These are phyloP conservation scores for Gymnocheta viridis DNA, from an alignment of 2,888 invertebrate genomes.

Conservation along the genomic window DNA sequence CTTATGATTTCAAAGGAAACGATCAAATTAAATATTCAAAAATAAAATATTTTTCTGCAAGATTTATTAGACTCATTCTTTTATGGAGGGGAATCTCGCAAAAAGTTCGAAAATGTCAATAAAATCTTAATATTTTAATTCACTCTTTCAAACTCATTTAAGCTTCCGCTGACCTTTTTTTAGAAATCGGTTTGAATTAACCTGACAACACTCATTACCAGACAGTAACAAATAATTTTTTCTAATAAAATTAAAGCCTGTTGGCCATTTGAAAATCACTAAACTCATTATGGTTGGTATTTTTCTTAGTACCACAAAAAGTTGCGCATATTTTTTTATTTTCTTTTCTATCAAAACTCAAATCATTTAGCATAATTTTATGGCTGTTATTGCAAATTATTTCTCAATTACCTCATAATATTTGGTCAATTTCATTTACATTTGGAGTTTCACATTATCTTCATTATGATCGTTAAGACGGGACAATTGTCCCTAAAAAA, in stretches of 20 bases:
- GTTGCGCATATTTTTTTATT: background rate
- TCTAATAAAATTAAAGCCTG: conserved; percentile 25
- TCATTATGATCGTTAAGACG: conserved; percentile 12
- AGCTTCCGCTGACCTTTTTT: no score
- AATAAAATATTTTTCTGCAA: no score
- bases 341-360: conserved; percentile 15
- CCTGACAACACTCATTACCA: no score
- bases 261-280: conserved; percentile 35
- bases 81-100: no score
- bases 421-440: conserved; percentile 63
- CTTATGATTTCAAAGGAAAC: no score
- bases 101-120: no score
- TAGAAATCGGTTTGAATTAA: no score
- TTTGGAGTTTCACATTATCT: conserved; percentile 32
- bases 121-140: no score
- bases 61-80: no score
- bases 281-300: conserved; percentile 33
- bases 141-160: no score
- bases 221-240: no score
- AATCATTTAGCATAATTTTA: conserved; percentile 64
- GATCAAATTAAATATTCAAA: no score
- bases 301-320: conserved; percentile 27
- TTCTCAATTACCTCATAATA: conserved; percentile 65
- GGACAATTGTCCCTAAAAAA: conserved; percentile 48
- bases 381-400: conserved; percentile 65